Evolutionary conservation across 2,797 vertebrate genomes (phyloP).

Genomic region (Chelmon rostratus): DNA sequence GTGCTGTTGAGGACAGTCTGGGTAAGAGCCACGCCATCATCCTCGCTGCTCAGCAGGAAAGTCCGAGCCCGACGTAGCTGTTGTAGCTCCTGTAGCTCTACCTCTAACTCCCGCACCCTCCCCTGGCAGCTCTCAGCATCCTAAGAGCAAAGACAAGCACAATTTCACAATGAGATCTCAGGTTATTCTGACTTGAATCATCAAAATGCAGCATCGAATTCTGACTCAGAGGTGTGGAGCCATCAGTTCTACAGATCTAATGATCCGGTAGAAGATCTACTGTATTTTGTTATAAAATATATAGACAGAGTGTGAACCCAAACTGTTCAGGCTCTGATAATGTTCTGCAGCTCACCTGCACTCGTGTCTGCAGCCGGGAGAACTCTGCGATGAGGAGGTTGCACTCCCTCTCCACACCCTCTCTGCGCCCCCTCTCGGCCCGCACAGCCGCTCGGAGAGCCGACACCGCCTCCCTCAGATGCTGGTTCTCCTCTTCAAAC

Average conservation of each 20-base stretch:
- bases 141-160: conserved; percentile 76
- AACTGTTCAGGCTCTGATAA: too few relatives aligned
- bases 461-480: conserved; percentile 91
- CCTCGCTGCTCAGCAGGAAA: conserved; percentile 90
- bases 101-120: conserved; percentile 95
- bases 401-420: conserved; percentile 93
- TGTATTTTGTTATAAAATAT: too few relatives aligned
- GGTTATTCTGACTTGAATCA: background rate
- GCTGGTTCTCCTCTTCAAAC: conserved; percentile 92
- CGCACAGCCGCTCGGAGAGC: conserved; percentile 91
- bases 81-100: conserved; percentile 95
- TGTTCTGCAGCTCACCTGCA: conserved; percentile 65
- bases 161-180: background rate
- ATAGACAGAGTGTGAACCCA: too few relatives aligned
- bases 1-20: conserved; percentile 93
- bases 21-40: conserved; percentile 90
- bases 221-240: background rate
- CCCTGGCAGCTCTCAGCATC: conserved; percentile 94
- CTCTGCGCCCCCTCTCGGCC: conserved; percentile 92
- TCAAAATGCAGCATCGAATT: background rate
- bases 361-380: conserved; percentile 89
- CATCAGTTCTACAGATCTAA: too few relatives aligned
- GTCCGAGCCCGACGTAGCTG: conserved; percentile 92
- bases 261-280: background rate
- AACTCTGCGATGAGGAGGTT: conserved; percentile 91